Evolutionary conservation across 2,797 vertebrate genomes (phyloP).

Genomic region (Denticeps clupeoides): DNA sequence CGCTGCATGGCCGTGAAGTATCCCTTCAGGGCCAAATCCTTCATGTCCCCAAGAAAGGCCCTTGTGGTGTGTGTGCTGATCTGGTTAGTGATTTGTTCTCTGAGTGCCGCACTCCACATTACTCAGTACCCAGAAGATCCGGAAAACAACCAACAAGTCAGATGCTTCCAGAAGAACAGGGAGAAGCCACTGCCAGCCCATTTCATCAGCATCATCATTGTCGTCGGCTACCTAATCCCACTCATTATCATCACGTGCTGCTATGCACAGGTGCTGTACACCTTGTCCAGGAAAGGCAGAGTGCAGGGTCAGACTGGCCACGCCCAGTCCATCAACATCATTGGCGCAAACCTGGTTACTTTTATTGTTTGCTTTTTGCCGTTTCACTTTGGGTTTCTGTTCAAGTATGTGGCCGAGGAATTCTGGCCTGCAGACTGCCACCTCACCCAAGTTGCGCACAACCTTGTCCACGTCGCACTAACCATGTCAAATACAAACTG

Average conservation of each 20-base stretch:
- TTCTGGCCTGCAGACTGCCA: fast-evolving
- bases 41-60: constrained; percentile 14
- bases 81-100: constrained; percentile 2
- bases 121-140: background rate
- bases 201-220: constrained; percentile 17
- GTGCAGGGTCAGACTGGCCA: constrained; percentile 6
- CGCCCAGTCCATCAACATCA: constrained; percentile 29
- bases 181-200: background rate
- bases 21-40: constrained; percentile 14
- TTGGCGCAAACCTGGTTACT: constrained; percentile 37
- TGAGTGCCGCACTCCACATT: constrained; percentile 6
- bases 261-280: constrained; percentile 12
- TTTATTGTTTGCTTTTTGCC: constrained; percentile 49
- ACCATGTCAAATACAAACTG: constrained; percentile 46
- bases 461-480: background rate
- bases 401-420: constrained; percentile 13
- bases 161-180: constrained; percentile 11
- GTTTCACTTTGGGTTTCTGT: constrained; percentile 30
- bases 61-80: constrained; percentile 15
- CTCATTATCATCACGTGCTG: constrained; percentile 18
- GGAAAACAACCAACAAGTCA: background rate
- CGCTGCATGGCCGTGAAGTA: constrained; percentile 26
- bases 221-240: constrained; percentile 21
- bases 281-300: background rate
- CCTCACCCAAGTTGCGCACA: constrained; percentile 11